Base-by-base conservation (phyloP, 92 coral and sea anemone species). In the Anthopleura xanthogrammica region DNA sequence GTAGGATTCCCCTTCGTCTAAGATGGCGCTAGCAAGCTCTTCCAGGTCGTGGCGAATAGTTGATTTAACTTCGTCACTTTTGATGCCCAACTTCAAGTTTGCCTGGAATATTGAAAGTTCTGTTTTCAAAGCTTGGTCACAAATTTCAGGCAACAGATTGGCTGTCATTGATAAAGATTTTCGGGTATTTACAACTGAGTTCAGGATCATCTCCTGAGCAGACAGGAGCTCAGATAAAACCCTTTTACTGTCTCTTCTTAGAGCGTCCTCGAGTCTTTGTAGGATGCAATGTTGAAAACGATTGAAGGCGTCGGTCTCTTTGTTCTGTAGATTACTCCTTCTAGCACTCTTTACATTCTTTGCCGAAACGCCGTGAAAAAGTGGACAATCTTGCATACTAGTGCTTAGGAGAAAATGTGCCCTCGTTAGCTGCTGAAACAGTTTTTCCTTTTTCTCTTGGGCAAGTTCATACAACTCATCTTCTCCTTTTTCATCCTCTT, bases 311-410 rank as follows among this genome's bases (percentile, higher is more conserved):
- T 12, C 22, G 3, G 92, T 91, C 46, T 84, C 90, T 41, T 85
- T 78, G 64, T 72, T 75, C 23, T 23, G 39, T 10, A 22, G 20
- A 2, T 13, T 41, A 1, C 58, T 42, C 3, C 0, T 66, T 23
- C 83, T 5, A 0, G 68, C 94, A 54, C 57, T 82, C 4, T 75
- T 62, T 41, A 91, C 88, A 11, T 55, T 57, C 41, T 64, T 85
- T n/a, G 92, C 91, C 41, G 94, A 91, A 82, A 91, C 75, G 20
- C 92, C 90, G 68, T 91, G 94, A 77, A 82, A 91, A 65, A 83
- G 81, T 2, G 76, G 58, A n/a, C 87, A 76, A 12, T 80, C 24
- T 29, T 82, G 52, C 41, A 83, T 66, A 11, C 72, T 22, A 7
- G 85, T 77, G 16, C 82, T 85, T 4, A 24, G 75, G 1, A 91